phyloP scores from a whole-genome alignment of 2,888 invertebrate genomes.

The Carabus problematicus region DNA sequence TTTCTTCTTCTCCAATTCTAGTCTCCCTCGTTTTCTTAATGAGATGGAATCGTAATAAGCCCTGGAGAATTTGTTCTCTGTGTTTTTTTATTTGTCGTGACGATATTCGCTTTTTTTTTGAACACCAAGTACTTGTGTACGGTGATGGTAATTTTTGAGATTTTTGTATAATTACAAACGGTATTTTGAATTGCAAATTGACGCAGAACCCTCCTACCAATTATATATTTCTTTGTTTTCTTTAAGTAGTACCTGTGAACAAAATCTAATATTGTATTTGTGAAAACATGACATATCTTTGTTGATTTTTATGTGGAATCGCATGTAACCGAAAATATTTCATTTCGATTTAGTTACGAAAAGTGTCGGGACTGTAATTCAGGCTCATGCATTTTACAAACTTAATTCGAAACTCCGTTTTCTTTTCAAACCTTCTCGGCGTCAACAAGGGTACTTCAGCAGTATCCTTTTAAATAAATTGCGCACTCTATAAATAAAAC shows the following conservation, averaged over 20 bases:
- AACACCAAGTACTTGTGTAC: not conserved
- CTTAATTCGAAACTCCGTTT: not conserved
- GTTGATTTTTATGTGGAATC: no score
- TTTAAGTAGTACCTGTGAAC: not conserved
- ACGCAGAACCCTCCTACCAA: not conserved
- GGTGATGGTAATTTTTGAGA: slow-evolving; percentile 4
- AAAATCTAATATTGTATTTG: no score
- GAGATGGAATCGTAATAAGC: slow-evolving; percentile 39
- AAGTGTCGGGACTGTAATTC: no score
- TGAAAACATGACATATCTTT: no score
- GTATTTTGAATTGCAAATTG: not conserved
- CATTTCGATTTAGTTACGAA: no score
- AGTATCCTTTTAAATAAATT: slow-evolving; percentile 3
- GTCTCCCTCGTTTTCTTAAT: slow-evolving; percentile 28
- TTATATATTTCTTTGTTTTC: not conserved
- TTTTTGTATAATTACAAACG: not conserved
- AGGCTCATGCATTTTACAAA: no score
- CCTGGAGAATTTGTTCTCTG: slow-evolving; percentile 26
- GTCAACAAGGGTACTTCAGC: not conserved
- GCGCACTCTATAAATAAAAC: slow-evolving; percentile 1
- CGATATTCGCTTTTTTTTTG: slow-evolving; percentile 13
- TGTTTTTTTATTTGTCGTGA: slow-evolving; percentile 31
- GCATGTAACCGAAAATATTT: no score
- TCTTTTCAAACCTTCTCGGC: not conserved
- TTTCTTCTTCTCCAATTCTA: slow-evolving; percentile 9